Base-by-base conservation (phyloP, 92 coral and sea anemone species). In the Plumapathes pennacea region DNA sequence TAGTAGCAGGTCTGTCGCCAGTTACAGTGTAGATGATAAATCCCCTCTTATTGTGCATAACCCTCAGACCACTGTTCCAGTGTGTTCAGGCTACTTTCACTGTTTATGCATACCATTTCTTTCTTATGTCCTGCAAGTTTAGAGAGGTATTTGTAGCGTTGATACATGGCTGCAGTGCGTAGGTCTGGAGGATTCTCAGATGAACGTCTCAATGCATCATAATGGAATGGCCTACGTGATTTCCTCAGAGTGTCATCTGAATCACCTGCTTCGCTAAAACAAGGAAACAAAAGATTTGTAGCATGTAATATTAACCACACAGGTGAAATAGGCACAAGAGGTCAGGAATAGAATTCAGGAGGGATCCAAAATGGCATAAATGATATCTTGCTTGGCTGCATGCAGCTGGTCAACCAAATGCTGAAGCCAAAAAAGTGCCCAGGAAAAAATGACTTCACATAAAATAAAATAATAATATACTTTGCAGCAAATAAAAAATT, bases 141-240 rank as follows among this genome's bases (percentile, higher is more conserved):
- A 32, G 95, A 82, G 29, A 85, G 81, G 25, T 90, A 90, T 58
- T 70, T 78, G 40, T 90, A 90, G 46, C 97, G 68, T 14, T 82
- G 70, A 51, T 72, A 77, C 21, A 62, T 85, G 25, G 95, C 97
- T 12, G 95, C 75, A 7, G 74, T 55, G 25, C 82, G 62, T 1
- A 74, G 43, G 61, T 76, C 85, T 24, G 72, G 59, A 3, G 95
- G 45, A 15, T 64, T 60, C 1, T 78, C 55, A n/a, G 38, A 24
- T 38, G 59, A 38, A 54, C 49, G 69, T 40, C 50, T 72, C 10
- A 83, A 34, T 0, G 90, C 50, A 49, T 83, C 60, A 57, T 87
- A 82, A 51, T 81, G 83, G 56, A 87, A 87, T 5, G 96, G 96
- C n/a, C 71, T 82, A 30, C 96, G 67, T 19, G 69, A 56, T 26